These are phyloP conservation scores for Gorsachius goisagi DNA, from an alignment of 2,113 vertebrate species.

Conservation along the genomic window DNA sequence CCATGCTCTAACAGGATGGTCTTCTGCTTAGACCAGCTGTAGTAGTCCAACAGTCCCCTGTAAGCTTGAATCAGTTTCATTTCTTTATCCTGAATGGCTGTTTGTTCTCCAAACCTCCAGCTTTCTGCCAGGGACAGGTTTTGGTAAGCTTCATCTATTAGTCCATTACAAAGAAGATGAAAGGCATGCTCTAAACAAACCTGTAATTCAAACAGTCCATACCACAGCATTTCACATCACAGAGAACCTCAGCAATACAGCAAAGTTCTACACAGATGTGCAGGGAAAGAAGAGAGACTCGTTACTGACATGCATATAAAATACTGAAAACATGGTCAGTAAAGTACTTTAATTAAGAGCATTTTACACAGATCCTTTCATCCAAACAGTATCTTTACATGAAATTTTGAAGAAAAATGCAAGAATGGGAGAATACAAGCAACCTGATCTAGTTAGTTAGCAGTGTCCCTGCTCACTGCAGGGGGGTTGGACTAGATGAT, in stretches of 20 bases:
- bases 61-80: constrained; percentile 85
- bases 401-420: neutral
- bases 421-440: neutral
- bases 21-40: constrained; percentile 83
- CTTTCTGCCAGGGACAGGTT: constrained; percentile 80
- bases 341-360: neutral
- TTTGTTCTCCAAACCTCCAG: constrained; percentile 85
- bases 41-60: constrained; percentile 84
- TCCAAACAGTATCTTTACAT: neutral
- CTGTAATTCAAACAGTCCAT: constrained; percentile 62
- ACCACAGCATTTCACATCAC: neutral
- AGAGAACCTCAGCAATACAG: neutral
- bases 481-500: too few relatives aligned
- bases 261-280: neutral
- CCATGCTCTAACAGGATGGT: constrained; percentile 43
- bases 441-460: too few relatives aligned
- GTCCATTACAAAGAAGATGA: constrained; percentile 82
- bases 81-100: constrained; percentile 67
- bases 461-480: too few relatives aligned
- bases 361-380: neutral
- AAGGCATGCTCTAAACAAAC: constrained; percentile 87
- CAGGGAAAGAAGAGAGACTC: neutral
- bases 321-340: neutral
- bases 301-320: neutral
- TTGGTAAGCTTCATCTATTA: constrained; percentile 80